Evolutionary conservation across 2,888 invertebrate species (phyloP), one percentile per base, ranked within the genome.

Genomic region (Argyresthia albistria): DNA sequence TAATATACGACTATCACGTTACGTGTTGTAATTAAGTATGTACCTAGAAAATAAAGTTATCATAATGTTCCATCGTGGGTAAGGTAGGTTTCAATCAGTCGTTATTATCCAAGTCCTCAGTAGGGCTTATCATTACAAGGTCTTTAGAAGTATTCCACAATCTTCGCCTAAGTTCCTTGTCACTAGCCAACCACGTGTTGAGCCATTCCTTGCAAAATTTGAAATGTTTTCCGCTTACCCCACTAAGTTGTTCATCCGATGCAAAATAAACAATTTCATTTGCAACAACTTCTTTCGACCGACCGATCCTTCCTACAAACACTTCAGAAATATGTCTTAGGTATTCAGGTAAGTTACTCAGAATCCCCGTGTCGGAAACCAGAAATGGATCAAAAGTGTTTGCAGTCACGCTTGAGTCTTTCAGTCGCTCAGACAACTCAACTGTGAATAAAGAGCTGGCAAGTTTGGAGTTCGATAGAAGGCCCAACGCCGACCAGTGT

Each of bases 401-500:
- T 1, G 89, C 90, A 3, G 91, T 92, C 0, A 94, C 91, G 47
- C 89, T 88, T 35, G 67, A 69, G 73, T 89, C 89, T 73, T 84
- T 62, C 12, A 93, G 62, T 62, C 77, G 76, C 55, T 77, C 77
- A 15, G 89, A 81, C 39, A 93, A 70, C 72, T 92, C 91, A 47
- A 73, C 83, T 1, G 89, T 90, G 56, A 92, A 92, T 2, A 93
- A 68, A 11, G 90, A 65, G 60, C 89, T 88, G 0, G 93, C 92
- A 49, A 93, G 71, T 75, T 93, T 93, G 0, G 82, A 77, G 58
- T 75, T 86, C 0, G 77, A 73, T 14, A 76, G 39, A 3, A 66
- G 59, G 43, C 69, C 59, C 16, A 86, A 51, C 7, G 64, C n/a
- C 35, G 69, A 69, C 51, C 77, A 79, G 10, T 68, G 60, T 7